These are phyloP conservation scores for Hyla sarda DNA, from an alignment of 2,113 vertebrate species.

Conservation along the genomic window DNA sequence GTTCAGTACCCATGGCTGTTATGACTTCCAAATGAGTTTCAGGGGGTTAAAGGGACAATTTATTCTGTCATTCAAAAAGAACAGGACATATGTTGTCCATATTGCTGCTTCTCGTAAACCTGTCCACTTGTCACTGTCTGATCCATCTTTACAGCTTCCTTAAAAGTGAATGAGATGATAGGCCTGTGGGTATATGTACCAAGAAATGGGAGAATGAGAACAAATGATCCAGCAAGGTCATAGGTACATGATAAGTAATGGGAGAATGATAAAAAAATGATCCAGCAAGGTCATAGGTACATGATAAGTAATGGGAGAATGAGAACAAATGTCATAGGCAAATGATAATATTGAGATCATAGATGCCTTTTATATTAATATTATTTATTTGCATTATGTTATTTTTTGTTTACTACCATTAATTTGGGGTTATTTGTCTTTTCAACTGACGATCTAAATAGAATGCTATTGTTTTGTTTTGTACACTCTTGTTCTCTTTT, in stretches of 20 bases:
- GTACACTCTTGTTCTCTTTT: no score
- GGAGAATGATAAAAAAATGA: background rate
- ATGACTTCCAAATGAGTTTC: conserved; percentile 64
- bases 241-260: background rate
- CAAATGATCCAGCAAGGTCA: background rate
- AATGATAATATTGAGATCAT: no score
- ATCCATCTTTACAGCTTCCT: conserved; percentile 80
- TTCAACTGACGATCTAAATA: background rate
- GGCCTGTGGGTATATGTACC: conserved; percentile 16
- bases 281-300: background rate
- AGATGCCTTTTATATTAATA: no score
- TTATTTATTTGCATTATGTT: background rate
- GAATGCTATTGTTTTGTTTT: no score
- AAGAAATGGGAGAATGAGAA: background rate
- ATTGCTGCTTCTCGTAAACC: conserved; percentile 80
- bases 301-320: no score
- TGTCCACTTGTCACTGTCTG: conserved; percentile 77
- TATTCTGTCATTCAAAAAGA: conserved; percentile 83
- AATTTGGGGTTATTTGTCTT: background rate
- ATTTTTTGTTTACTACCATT: background rate
- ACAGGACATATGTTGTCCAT: conserved; percentile 81
- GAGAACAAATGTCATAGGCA: no score
- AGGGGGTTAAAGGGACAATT: conserved; percentile 71
- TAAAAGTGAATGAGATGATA: conserved; percentile 61
- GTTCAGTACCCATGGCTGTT: conserved; percentile 45